Evolutionary conservation across 2,888 invertebrate species (phyloP).

Genomic region (Drosophila mayaguana): DNA sequence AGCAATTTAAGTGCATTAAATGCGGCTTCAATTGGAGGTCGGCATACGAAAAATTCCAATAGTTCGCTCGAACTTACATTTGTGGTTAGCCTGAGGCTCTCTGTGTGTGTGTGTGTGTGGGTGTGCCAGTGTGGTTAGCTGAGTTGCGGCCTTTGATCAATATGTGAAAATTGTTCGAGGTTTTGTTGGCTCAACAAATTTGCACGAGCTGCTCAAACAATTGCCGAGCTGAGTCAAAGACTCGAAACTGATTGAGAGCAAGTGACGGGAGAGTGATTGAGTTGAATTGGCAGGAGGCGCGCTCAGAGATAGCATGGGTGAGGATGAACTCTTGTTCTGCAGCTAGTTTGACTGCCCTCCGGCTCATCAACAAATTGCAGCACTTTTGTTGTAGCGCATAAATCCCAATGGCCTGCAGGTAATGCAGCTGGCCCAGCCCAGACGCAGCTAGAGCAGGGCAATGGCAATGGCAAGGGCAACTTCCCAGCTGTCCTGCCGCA

Average conservation of each 20-base stretch:
- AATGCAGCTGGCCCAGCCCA: slow-evolving; percentile 29
- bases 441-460: not conserved
- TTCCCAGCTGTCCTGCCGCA: slow-evolving; percentile 29
- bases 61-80: not conserved
- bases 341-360: slow-evolving; percentile 39
- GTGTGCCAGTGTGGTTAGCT: not conserved
- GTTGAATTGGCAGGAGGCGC: not conserved
- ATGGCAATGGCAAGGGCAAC: slow-evolving; percentile 45
- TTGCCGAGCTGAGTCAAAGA: slow-evolving; percentile 23
- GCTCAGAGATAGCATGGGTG: slow-evolving; percentile 2
- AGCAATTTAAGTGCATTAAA: slow-evolving; percentile 8
- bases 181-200: slow-evolving; percentile 44
- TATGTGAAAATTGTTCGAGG: slow-evolving; percentile 37
- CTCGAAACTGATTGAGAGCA: slow-evolving; percentile 4
- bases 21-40: not conserved
- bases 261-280: too few species aligned
- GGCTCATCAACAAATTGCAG: slow-evolving; percentile 63
- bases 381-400: slow-evolving; percentile 43
- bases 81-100: slow-evolving; percentile 30
- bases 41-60: not conserved
- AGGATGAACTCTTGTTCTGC: slow-evolving; percentile 16
- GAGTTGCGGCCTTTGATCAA: slow-evolving; percentile 52
- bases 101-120: slow-evolving; percentile 16
- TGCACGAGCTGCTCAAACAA: slow-evolving; percentile 40
- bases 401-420: slow-evolving; percentile 54